Conservation (phyloP, 2,888 invertebrate genomes). For the Luperina nickerlii region DNA sequence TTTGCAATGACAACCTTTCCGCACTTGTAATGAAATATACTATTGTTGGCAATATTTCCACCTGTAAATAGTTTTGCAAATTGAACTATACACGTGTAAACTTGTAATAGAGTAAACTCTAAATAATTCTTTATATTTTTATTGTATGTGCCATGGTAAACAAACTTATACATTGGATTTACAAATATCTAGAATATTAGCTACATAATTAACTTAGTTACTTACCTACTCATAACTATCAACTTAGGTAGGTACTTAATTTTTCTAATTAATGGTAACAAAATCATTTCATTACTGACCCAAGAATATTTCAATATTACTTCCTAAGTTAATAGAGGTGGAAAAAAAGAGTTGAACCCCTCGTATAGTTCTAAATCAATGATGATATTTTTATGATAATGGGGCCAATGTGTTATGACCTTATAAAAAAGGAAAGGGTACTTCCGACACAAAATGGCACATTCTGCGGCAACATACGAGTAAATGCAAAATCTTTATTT, state of each 20-base stretch:
- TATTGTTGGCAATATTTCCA: constrained; percentile 3
- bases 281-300: background rate
- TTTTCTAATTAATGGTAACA: background rate
- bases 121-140: background rate
- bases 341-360: background rate
- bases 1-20: too few relatives aligned
- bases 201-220: background rate
- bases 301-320: background rate
- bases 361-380: background rate
- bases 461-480: constrained; percentile 7
- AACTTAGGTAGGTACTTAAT: background rate
- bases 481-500: constrained; percentile 40
- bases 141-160: background rate
- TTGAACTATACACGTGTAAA: background rate
- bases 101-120: background rate
- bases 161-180: background rate
- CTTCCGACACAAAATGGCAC: constrained; percentile 12
- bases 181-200: background rate
- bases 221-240: background rate
- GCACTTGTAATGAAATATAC: too few relatives aligned
- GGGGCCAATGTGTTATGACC: constrained; percentile 1
- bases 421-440: constrained; percentile 10
- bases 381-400: constrained; percentile 5
- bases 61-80: background rate
- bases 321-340: background rate